These are phyloP conservation scores for Latrodectus elegans DNA, from an alignment of 2,888 invertebrate genomes.

Conservation along the genomic window DNA sequence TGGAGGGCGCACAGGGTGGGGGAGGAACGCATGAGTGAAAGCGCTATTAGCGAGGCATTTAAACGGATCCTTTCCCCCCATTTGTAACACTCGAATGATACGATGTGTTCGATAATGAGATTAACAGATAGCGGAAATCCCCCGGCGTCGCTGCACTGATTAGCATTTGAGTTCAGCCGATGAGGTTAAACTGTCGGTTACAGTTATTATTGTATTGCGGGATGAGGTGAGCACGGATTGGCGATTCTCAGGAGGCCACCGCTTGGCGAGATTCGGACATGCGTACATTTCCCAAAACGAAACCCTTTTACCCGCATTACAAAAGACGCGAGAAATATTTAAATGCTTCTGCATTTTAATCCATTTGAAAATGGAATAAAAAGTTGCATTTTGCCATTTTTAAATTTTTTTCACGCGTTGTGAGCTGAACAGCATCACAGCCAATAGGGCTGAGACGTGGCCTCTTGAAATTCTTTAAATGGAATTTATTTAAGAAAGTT, in stretches of 20 bases:
- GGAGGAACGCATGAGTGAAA: conserved; percentile 37
- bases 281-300: too few relatives aligned
- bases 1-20: conserved; percentile 9
- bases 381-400: too few relatives aligned
- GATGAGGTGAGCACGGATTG: conserved; percentile 55
- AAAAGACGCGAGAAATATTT: too few relatives aligned
- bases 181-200: conserved; percentile 69
- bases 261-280: too few relatives aligned
- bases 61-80: conserved; percentile 35
- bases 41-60: conserved; percentile 60
- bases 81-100: conserved; percentile 63
- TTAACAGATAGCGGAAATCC: conserved; percentile 68
- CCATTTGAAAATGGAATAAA: too few relatives aligned
- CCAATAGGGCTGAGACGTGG: too few relatives aligned
- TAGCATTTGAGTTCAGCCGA: conserved; percentile 67
- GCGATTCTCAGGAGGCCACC: background rate
- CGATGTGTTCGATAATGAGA: conserved; percentile 65
- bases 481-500: too few relatives aligned
- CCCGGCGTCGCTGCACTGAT: conserved; percentile 42
- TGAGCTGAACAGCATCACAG: too few relatives aligned
- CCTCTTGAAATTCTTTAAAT: too few relatives aligned
- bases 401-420: too few relatives aligned
- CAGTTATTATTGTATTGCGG: conserved; percentile 67
- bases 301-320: too few relatives aligned
- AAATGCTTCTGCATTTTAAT: too few relatives aligned